Evolutionary conservation across 2,113 vertebrate genomes (phyloP).

Genomic region (Rattus rattus): DNA sequence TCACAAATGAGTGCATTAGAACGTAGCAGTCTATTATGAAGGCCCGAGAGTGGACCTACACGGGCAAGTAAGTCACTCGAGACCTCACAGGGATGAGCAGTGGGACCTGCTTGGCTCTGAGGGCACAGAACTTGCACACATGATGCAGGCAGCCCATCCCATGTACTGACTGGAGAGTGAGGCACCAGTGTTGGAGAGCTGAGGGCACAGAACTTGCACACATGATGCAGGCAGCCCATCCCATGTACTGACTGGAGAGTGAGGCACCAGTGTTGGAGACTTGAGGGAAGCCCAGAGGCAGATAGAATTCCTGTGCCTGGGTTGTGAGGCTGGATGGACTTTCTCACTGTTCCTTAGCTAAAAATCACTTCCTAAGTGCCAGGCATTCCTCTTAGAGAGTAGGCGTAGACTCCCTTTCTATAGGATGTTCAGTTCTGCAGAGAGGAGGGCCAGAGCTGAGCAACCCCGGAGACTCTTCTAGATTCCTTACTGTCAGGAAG

Average conservation of each 20-base stretch:
- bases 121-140: rapidly evolving
- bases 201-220: rapidly evolving
- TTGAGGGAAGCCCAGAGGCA: neutral
- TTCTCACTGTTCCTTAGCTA: neutral
- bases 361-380: neutral
- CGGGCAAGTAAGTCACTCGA: rapidly evolving
- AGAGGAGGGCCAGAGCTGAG: neutral
- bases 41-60: neutral
- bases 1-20: neutral
- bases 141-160: neutral
- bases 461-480: too few species aligned
- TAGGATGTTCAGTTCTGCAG: neutral
- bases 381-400: neutral
- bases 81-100: rapidly evolving
- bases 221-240: neutral
- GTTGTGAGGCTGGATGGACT: neutral
- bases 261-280: neutral
- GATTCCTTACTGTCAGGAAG: neutral
- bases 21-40: neutral
- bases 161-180: neutral
- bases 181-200: neutral
- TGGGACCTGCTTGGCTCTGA: neutral
- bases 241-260: neutral
- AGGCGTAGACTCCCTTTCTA: neutral
- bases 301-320: neutral